These are phyloP conservation scores for Drosophila mimica DNA, from an alignment of 2,888 invertebrate species.

Conservation along the genomic window DNA sequence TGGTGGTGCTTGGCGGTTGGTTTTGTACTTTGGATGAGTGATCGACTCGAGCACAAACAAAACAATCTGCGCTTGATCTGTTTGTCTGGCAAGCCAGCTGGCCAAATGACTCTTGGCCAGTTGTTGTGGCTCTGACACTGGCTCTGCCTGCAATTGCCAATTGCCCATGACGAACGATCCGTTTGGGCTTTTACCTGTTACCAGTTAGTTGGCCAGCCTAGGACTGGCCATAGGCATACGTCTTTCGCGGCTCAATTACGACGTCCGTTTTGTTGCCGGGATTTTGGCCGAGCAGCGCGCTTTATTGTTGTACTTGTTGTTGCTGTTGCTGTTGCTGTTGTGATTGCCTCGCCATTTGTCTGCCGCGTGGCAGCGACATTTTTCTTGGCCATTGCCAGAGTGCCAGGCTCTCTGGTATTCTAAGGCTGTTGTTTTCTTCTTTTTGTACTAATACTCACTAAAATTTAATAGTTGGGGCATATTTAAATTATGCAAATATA, in stretches of 20 bases:
- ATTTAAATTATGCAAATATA: neutral
- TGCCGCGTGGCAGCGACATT: conserved; percentile 73
- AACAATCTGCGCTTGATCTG: conserved; percentile 77
- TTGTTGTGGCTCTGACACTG: conserved; percentile 22
- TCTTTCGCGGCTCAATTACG: conserved; percentile 79
- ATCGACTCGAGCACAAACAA: conserved; percentile 79
- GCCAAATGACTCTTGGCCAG: conserved; percentile 40
- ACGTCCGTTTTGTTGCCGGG: conserved; percentile 68
- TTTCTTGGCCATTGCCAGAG: conserved; percentile 68
- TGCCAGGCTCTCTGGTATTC: conserved; percentile 30
- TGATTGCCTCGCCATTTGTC: conserved; percentile 54
- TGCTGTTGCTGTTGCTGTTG: conserved; percentile 22
- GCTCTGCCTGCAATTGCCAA: conserved; percentile 59
- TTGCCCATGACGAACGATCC: conserved; percentile 80
- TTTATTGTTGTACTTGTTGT: conserved; percentile 28
- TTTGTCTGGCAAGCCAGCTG: conserved; percentile 34
- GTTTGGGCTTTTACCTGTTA: conserved; percentile 77
- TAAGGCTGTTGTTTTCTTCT: neutral
- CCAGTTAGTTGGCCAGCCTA: conserved; percentile 20
- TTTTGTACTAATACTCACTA: neutral
- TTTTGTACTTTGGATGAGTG: conserved; percentile 74
- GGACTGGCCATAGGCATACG: conserved; percentile 54
- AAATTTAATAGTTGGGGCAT: neutral
- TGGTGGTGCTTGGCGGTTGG: conserved; percentile 43
- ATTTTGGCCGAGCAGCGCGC: conserved; percentile 37